Evolutionary conservation across 2,113 vertebrate genomes (phyloP).

Genomic region (Cryptomyrus ogoouensis): DNA sequence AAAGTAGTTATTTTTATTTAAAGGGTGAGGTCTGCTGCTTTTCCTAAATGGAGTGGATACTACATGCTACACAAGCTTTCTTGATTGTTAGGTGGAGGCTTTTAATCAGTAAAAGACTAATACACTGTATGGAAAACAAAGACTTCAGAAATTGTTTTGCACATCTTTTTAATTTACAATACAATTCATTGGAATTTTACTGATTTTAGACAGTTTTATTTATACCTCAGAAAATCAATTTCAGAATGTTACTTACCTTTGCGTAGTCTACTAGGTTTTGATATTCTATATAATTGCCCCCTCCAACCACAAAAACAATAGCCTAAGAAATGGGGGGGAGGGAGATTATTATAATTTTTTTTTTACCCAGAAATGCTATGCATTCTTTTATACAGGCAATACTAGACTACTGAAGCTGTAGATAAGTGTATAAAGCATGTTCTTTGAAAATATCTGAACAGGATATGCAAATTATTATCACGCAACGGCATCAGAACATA

Average conservation of each 20-base stretch:
- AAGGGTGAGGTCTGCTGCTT: neutral
- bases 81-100: neutral
- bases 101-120: neutral
- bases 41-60: neutral
- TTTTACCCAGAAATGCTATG: neutral
- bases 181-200: neutral
- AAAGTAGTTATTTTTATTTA: neutral
- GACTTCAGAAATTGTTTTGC: neutral
- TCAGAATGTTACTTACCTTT: constrained; percentile 64
- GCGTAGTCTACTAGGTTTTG: constrained; percentile 94
- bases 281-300: constrained; percentile 97
- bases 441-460: neutral
- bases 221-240: neutral
- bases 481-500: neutral
- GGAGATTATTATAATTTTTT: neutral
- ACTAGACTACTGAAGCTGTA: neutral
- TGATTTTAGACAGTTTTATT: neutral
- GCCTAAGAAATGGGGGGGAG: constrained; percentile 62
- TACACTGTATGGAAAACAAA: neutral
- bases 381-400: neutral
- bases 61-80: neutral
- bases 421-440: neutral
- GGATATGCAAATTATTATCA: neutral
- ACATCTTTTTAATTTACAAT: neutral
- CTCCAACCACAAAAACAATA: constrained; percentile 92